phyloP scores from a whole-genome alignment of 2,888 invertebrate species.

The Eurytoma californica region DNA sequence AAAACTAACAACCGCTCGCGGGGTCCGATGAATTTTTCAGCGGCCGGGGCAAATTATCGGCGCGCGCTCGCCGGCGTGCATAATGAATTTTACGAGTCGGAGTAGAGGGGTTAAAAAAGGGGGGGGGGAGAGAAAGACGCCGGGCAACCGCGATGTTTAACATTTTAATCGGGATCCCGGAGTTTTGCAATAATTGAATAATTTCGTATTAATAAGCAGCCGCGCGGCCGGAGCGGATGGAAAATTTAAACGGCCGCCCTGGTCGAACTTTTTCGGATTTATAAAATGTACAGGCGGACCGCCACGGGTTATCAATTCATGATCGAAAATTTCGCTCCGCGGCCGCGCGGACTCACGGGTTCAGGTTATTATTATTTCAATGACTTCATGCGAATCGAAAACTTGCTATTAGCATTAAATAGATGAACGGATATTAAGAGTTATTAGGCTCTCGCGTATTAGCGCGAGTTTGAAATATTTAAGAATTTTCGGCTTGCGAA shows the following conservation, averaged over 20 bases:
- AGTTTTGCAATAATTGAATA: conserved; percentile 33
- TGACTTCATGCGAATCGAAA: no score
- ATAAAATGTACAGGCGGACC: not conserved
- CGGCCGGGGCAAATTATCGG: not conserved
- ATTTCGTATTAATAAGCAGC: conserved; percentile 28
- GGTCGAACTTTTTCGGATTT: conserved; percentile 1
- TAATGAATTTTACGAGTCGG: not conserved
- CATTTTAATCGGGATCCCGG: conserved; percentile 23
- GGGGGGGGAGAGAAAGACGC: conserved; percentile 21
- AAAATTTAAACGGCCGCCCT: not conserved
- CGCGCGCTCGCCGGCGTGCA: not conserved
- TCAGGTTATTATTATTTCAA: no score
- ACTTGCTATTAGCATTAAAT: no score
- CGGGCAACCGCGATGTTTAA: conserved; percentile 32
- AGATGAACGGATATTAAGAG: no score
- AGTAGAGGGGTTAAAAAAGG: no score
- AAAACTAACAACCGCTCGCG: conserved; percentile 9
- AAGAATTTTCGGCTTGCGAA: no score
- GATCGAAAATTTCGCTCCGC: no score
- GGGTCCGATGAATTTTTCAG: conserved; percentile 7
- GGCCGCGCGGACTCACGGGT: no score
- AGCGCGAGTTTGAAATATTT: no score
- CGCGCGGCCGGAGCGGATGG: not conserved
- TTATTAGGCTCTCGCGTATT: no score
- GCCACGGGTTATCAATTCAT: no score